phyloP scores from a whole-genome alignment of 2,797 vertebrate genomes.

The Gallinago solitaria region DNA sequence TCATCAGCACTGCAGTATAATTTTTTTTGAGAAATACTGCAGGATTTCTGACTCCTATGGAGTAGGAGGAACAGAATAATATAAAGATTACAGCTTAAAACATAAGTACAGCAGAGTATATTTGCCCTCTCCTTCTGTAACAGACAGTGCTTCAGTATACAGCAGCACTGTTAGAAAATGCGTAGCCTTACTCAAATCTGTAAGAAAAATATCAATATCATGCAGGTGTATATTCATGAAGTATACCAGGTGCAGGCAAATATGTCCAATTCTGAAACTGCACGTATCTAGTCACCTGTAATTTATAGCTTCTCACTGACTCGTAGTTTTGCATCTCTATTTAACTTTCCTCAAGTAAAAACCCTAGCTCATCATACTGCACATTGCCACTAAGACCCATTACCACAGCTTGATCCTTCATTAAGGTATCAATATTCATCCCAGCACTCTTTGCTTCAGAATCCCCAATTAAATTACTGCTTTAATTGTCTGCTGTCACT shows the following conservation, averaged over 20 bases:
- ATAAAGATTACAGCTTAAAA: slow-evolving; percentile 31
- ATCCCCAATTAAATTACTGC: slow-evolving; percentile 58
- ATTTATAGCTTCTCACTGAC: not conserved
- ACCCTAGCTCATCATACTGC: not conserved
- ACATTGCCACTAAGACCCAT: slow-evolving; percentile 46
- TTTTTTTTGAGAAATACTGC: slow-evolving; percentile 2
- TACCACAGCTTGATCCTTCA: slow-evolving; percentile 57
- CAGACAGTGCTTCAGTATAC: not conserved
- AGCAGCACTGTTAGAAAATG: not conserved
- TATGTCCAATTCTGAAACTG: not conserved
- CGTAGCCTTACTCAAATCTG: not conserved
- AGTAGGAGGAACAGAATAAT: slow-evolving; percentile 28
- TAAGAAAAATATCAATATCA: not conserved
- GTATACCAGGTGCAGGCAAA: not conserved
- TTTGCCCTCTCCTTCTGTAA: not conserved
- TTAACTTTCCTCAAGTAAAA: slow-evolving; percentile 32
- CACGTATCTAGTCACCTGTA: not conserved
- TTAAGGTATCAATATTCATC: slow-evolving; percentile 61
- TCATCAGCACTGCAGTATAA: slow-evolving; percentile 32
- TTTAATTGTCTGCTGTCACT: slow-evolving; percentile 64
- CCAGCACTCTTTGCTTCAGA: slow-evolving; percentile 44
- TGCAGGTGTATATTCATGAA: not conserved
- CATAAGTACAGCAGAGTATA: not conserved
- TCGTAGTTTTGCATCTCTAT: not conserved
- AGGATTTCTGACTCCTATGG: slow-evolving; percentile 23